Percentiles rank a stretch among this genome's conserved stretches.
These are phyloP conservation scores for Cyclophora punctaria DNA, from an alignment of 2,888 invertebrate species.

Conservation along the genomic window DNA sequence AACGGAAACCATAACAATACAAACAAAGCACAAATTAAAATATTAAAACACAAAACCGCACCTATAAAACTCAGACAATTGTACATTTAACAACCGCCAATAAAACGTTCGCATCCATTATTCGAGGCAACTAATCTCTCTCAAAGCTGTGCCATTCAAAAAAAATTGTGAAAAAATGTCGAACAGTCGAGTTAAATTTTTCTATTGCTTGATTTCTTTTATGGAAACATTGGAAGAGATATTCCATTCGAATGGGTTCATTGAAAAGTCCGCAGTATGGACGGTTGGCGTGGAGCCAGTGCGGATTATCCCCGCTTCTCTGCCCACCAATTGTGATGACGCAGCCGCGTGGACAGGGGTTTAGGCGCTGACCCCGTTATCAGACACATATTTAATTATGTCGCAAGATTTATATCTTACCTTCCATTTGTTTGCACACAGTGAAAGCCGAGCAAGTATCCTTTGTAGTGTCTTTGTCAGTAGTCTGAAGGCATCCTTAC, in stretches of 20 bases:
- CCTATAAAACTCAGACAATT: background rate
- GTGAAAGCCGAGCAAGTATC: too few relatives aligned
- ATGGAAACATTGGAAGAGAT: constrained; percentile 68
- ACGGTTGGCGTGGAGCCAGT: constrained; percentile 64
- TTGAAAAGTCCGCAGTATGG: constrained; percentile 73
- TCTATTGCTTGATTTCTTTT: constrained; percentile 66
- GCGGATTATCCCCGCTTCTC: constrained; percentile 61
- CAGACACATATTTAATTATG: constrained; percentile 40
- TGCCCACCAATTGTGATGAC: constrained; percentile 65
- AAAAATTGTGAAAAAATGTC: constrained; percentile 19
- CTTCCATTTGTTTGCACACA: too few relatives aligned
- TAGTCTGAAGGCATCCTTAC: too few relatives aligned
- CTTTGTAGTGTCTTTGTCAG: too few relatives aligned
- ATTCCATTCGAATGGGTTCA: constrained; percentile 68
- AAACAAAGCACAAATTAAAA: too few relatives aligned
- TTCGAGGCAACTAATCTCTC: constrained; percentile 10
- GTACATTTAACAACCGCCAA: background rate
- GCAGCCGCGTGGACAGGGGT: constrained; percentile 43
- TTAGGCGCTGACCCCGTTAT: constrained; percentile 46
- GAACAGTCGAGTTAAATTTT: constrained; percentile 42
- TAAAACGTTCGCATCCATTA: background rate
- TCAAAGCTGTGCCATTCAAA: constrained; percentile 9
- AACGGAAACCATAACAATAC: too few relatives aligned
- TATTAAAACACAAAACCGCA: too few relatives aligned
- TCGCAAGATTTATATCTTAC: constrained; percentile 4